A percentile compares a stretch with the other conserved stretches of the same genome.
These are phyloP conservation scores for Agrochola lota DNA, from an alignment of 2,888 invertebrate species.

Conservation along the genomic window DNA sequence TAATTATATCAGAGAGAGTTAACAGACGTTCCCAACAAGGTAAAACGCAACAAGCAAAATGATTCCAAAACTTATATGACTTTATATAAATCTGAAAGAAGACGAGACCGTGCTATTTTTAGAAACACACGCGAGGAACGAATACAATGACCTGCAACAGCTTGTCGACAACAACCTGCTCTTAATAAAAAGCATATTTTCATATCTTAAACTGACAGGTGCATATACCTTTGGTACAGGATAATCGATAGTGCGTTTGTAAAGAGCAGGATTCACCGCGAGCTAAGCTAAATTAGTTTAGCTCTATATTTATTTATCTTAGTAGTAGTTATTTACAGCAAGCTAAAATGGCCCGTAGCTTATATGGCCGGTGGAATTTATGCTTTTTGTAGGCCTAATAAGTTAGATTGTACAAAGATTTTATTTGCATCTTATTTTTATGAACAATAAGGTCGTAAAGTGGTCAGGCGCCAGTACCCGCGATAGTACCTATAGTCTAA, in stretches of 20 bases:
- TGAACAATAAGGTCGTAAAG: too few relatives aligned
- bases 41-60: background rate
- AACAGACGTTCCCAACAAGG: slow-evolving; percentile 1
- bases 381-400: background rate
- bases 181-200: too few relatives aligned
- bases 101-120: background rate
- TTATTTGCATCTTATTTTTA: background rate
- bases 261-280: background rate
- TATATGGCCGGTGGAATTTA: background rate
- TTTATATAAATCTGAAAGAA: background rate
- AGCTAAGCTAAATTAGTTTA: background rate
- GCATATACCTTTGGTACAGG: too few relatives aligned
- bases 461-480: too few relatives aligned
- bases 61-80: background rate
- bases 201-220: too few relatives aligned
- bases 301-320: background rate
- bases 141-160: too few relatives aligned
- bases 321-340: too few relatives aligned
- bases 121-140: too few relatives aligned
- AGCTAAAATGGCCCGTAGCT: background rate
- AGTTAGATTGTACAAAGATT: background rate
- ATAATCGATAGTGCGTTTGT: background rate
- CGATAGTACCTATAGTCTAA: too few relatives aligned
- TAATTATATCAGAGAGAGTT: background rate
- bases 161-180: too few relatives aligned